Conservation (phyloP, 2,113 vertebrate species). For the Anguilla rostrata region DNA sequence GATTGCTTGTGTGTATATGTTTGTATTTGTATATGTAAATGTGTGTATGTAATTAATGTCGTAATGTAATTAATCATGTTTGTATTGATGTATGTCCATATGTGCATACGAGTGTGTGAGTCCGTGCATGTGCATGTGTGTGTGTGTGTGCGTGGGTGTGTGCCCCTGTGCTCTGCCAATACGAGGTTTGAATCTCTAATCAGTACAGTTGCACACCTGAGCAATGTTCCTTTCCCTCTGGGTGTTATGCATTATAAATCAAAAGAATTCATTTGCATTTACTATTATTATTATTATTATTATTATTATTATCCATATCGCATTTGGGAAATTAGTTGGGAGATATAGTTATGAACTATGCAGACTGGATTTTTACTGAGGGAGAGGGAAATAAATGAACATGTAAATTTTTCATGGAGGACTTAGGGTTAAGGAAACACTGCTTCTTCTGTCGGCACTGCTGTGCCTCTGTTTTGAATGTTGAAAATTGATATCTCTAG, state of each 20-base stretch:
- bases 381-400: not conserved
- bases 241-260: conserved; percentile 25
- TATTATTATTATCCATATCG: conserved; percentile 17
- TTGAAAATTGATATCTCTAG: not conserved
- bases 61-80: no score
- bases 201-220: conserved; percentile 15
- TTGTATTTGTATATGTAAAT: no score
- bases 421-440: not conserved
- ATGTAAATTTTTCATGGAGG: not conserved
- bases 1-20: no score
- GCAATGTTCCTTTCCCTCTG: conserved; percentile 16
- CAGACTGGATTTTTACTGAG: not conserved
- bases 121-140: not conserved
- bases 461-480: not conserved
- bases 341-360: not conserved
- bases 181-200: conserved; percentile 16
- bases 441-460: not conserved
- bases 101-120: no score
- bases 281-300: conserved; percentile 22
- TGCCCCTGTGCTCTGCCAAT: not conserved
- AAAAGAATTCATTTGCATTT: conserved; percentile 18
- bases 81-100: no score
- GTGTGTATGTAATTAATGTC: no score
- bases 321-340: not conserved
- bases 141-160: not conserved